Evolutionary conservation across 2,888 invertebrate species (phyloP), one percentile per base, ranked within the genome.

Genomic region (Epistrophe eligans): DNA sequence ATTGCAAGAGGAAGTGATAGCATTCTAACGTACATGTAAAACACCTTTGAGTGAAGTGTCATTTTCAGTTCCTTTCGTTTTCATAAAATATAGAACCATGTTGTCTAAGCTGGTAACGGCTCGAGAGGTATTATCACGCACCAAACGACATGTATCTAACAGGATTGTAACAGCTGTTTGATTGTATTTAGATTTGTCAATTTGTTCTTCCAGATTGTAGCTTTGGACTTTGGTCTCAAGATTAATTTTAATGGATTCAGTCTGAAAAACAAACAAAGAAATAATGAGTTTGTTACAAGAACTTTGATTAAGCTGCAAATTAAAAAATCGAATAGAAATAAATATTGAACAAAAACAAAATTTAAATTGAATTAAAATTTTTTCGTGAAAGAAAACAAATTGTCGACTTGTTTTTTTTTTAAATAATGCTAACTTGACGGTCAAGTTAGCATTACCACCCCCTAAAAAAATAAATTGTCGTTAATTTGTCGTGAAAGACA

Each of bases 161-260:
- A 97, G 93, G 89, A 95, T 94, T 82, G 95, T 95, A 57, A 96
- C 94, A 70, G 96, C 95, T 0, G 97, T 96, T 92, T 96, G 95
- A 93, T 97, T 97, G 89, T 95, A 94, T 64, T 96, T 95, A n/a
- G 96, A 95, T 89, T 95, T 95, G 93, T 97, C 97, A 90, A 97
- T 95, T 74, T 96, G 95, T 91, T 97, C 96, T 79, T 95, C 95
- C 74, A 97, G 93, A 19, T 96, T 94, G 1, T 95, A 95, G 73
- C 96, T 93, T 45, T 96, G 95, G 32, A 95, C 94, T 90, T 96
- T 95, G 8, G 95, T 95, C 80, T 96, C 95, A 92, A 97, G 94
- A 89, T 96, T 96, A 89, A 95, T 94, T 91, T 97, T 97, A 88
- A 97, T 95, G 88, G 95, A 95, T 90, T 95, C 95, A 85, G 97